A percentile compares a stretch with the other conserved stretches of the same genome.
These are phyloP conservation scores for Meandrina meandrites DNA, from an alignment of 92 coral and sea anemone genomes.

Conservation along the genomic window DNA sequence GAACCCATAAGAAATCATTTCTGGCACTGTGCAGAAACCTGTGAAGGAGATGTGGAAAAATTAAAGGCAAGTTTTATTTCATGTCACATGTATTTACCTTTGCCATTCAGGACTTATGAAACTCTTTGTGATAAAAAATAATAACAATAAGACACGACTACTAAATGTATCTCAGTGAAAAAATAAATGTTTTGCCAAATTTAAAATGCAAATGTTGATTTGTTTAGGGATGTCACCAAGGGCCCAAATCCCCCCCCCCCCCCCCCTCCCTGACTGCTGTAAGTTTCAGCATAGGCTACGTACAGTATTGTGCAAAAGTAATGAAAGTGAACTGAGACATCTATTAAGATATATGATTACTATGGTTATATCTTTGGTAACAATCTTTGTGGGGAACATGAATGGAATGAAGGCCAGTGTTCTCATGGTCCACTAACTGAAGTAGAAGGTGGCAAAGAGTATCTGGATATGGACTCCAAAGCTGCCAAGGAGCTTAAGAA, in stretches of 20 bases:
- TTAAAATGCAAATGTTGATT: no score
- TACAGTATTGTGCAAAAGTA: no score
- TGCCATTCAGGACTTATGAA: no score
- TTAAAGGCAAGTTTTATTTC: slow-evolving; percentile 71
- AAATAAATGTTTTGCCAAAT: slow-evolving; percentile 22
- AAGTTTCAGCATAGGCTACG: no score
- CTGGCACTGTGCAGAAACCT: slow-evolving; percentile 74
- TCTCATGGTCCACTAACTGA: slow-evolving; percentile 69
- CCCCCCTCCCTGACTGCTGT: no score
- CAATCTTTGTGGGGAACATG: slow-evolving; percentile 48
- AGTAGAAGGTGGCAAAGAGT: slow-evolving; percentile 45
- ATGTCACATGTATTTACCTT: no score
- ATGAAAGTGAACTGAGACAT: slow-evolving; percentile 9
- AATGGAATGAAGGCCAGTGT: slow-evolving; percentile 70
- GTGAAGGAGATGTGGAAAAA: slow-evolving; percentile 54
- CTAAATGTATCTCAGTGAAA: no score
- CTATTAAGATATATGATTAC: slow-evolving; percentile 45
- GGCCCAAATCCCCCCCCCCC: no score
- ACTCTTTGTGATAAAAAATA: not conserved
- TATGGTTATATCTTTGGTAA: slow-evolving; percentile 47
- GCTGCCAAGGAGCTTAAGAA: no score
- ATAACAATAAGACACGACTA: not conserved
- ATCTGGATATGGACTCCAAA: slow-evolving; percentile 1
- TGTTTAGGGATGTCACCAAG: no score
- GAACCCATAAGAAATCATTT: slow-evolving; percentile 71